Base-by-base conservation (phyloP, 1,140 invertebrate species). In the Panonychus citri region DNA sequence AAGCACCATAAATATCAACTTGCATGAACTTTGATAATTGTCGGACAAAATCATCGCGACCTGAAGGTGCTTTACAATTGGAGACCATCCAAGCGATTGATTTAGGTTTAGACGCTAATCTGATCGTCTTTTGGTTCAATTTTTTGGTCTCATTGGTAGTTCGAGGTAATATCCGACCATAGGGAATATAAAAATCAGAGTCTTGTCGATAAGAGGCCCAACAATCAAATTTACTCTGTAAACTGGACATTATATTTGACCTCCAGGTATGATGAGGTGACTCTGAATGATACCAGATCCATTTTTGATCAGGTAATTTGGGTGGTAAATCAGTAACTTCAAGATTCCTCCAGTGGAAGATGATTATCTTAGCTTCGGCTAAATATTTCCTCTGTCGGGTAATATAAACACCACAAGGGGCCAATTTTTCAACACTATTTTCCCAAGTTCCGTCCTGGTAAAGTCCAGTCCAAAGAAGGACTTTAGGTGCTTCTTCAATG, bases 161-260 rank as follows among this genome's bases (percentile, higher is more conserved):
- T 4, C 48, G 52, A 56, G 59, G 24, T 17, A 10, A 4, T 50
- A 28, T 25, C 28, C 53, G 12, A 19, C 28, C 57, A 34, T 54
- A 59, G 56, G 42, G 49, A 17, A n/a, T 48, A 5, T 13, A 65
- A 54, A 77, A 67, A 63, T 93, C 89, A 26, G 87, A 93, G 67
- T 96, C 91, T 12, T 81, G 77, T 46, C 91, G 75, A 67, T 85
- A 97, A 0, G 87, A 90, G 0, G 86, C 85, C 19, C 89, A 95
- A 89, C 89, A 94, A 72, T 97, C 95, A 66, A 89, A 81, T 3
- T 85, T 77, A 64, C 82, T 74, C 28, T 81, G 75, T 60, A 81
- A 78, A 13, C 49, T 26, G 10, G 54, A 46, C 13, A 65, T 26
- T 21, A 57, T n/a, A 30, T 57, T 43, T 8, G 13, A 26, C 13